Evolutionary conservation across 2,797 vertebrate species (phyloP), one percentile per base, ranked within the genome.

Genomic region (Cetoscarus ocellatus): DNA sequence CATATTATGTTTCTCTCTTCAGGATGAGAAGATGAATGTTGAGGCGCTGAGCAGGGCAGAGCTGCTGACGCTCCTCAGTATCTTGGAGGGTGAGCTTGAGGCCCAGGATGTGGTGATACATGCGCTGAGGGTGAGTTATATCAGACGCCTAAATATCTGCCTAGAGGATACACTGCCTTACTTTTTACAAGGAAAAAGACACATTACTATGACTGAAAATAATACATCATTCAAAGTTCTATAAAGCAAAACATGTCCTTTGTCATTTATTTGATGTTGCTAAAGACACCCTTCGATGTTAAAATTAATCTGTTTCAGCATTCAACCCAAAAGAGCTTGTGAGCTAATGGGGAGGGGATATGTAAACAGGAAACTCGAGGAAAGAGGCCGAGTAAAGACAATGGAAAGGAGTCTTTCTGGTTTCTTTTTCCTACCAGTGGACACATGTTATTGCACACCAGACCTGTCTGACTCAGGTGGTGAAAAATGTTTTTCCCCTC

Each of bases 101-200:
- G 98, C 98, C 66, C 96, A 97, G 83, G 98, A 99, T 86, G 95
- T 97, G 59, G 98, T 99, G 85, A 98, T 99, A 84, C 97, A 99
- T 86, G 95, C 96, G 76, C 95, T 99, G 81, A 97, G 97, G 95
- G 98, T 99, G 94, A 88, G 95, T 88, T 13, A 51, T 14, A 34
- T 8, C 27, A 8, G 5, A 34, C 50, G 19, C 18, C 5, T 49
- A 49, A 19, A 19, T 10, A 11, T n/a, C 5, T 18, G 47, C 18
- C 48, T 19, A 18, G 27, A 27, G 27, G 27, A 27, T 61, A 11
- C 14, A 13, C 45, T 40, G 27, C 27, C 27, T 71, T 43, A 70
- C 13, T 35, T 60, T 40, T 0, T 49, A 36, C 14, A 17, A 13
- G 70, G 0, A 11, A 11, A 27, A n/a, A 12, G 10, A 3, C n/a